These are phyloP conservation scores for Todiramphus saurophagus DNA, from an alignment of 2,113 vertebrate species.

Conservation along the genomic window DNA sequence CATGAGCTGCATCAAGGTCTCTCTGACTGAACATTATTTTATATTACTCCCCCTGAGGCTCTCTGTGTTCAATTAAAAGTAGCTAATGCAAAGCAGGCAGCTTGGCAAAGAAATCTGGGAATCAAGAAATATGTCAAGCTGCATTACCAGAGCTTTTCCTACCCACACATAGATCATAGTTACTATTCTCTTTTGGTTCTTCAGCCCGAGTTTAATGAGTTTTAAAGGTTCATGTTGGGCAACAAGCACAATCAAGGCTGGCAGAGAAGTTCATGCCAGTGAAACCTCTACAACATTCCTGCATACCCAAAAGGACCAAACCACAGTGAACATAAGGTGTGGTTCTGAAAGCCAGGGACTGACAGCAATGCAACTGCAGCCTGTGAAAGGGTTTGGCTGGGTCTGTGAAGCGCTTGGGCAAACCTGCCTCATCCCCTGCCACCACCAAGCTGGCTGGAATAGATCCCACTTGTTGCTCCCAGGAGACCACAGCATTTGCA, in stretches of 20 bases:
- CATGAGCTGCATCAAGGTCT: not conserved
- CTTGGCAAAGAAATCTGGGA: conserved; percentile 1
- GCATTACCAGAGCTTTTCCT: not conserved
- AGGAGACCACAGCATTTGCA: not conserved
- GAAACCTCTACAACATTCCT: not conserved
- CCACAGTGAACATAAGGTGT: not conserved
- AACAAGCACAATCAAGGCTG: not conserved
- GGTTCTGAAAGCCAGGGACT: not conserved
- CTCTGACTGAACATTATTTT: not conserved
- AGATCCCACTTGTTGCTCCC: not conserved
- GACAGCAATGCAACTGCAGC: not conserved
- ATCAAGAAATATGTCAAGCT: not conserved
- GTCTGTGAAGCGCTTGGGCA: not conserved
- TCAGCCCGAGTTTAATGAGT: not conserved
- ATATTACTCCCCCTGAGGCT: not conserved
- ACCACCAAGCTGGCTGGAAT: not conserved
- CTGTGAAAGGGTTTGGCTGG: not conserved
- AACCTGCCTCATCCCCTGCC: not conserved
- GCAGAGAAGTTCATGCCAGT: not conserved
- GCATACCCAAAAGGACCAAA: not conserved
- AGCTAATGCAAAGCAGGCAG: conserved; percentile 8
- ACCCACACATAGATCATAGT: not conserved
- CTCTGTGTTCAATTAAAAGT: conserved; percentile 11
- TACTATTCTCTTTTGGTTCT: not conserved
- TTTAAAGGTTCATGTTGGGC: not conserved